Conservation (phyloP, 2,113 vertebrate species). For the Pomatostomus ruficeps region DNA sequence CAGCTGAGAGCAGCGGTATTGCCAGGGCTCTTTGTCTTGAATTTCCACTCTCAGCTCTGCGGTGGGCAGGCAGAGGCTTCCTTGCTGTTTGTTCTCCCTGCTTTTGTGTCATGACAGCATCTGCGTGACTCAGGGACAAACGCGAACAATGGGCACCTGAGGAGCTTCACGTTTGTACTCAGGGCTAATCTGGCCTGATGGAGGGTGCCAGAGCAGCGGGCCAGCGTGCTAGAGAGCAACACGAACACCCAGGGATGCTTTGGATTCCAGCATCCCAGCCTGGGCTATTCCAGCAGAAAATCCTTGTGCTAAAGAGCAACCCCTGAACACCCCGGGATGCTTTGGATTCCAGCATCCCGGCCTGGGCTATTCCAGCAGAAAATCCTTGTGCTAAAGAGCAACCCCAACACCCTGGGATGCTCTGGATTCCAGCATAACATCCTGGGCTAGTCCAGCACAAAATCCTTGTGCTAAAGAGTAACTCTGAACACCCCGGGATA, state of each 20-base stretch:
- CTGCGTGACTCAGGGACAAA: constrained; percentile 36
- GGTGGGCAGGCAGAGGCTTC: not conserved
- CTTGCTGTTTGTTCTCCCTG: constrained; percentile 27
- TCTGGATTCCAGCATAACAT: not conserved
- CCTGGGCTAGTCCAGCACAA: not conserved
- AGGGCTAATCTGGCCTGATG: not conserved
- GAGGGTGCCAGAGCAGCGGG: not conserved
- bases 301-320: not conserved
- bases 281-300: not conserved
- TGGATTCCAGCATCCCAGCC: not conserved
- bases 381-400: not conserved
- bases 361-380: not conserved
- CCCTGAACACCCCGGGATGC: not conserved
- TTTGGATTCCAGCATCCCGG: not conserved
- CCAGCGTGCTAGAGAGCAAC: not conserved
- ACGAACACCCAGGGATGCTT: not conserved
- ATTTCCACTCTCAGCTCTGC: not conserved
- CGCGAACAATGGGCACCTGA: not conserved
- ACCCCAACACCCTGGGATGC: not conserved
- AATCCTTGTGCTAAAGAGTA: not conserved
- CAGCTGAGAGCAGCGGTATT: not conserved
- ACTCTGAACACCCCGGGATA: not conserved
- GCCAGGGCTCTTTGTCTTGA: constrained; percentile 11
- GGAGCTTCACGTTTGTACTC: not conserved
- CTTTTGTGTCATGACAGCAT: constrained; percentile 20